Conservation (phyloP, 2,113 vertebrate species). For the Leptosomus discolor region DNA sequence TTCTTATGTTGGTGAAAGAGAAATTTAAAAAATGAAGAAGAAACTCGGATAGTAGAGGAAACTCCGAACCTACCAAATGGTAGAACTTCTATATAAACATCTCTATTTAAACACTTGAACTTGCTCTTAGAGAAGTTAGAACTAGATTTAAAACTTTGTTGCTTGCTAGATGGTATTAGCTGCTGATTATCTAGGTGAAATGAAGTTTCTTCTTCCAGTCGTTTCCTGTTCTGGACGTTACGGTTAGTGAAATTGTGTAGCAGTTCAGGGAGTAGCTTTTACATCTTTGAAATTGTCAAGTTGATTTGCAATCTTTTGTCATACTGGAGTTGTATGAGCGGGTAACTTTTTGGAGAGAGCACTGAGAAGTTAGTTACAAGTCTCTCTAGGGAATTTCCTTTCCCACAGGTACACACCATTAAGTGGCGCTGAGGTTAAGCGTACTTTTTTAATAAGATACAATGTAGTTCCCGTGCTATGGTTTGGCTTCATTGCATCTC, state of each 20-base stretch:
- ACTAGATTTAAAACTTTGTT: not conserved
- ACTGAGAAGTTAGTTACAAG: not conserved
- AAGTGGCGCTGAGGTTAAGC: not conserved
- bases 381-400: not conserved
- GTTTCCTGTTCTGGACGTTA: not conserved
- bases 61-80: not conserved
- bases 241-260: not conserved
- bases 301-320: not conserved
- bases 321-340: not conserved
- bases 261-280: not conserved
- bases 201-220: not conserved
- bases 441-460: not conserved
- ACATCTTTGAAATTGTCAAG: not conserved
- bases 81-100: not conserved
- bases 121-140: not conserved
- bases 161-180: not conserved
- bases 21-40: not conserved
- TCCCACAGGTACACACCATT: no score
- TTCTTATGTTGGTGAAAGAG: not conserved
- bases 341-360: not conserved
- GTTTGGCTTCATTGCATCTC: not conserved
- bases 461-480: not conserved
- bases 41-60: not conserved
- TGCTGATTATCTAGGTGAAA: not conserved
- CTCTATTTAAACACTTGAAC: not conserved